Conservation (phyloP, 2,888 invertebrate genomes). For the Linnaemya vulpina region DNA sequence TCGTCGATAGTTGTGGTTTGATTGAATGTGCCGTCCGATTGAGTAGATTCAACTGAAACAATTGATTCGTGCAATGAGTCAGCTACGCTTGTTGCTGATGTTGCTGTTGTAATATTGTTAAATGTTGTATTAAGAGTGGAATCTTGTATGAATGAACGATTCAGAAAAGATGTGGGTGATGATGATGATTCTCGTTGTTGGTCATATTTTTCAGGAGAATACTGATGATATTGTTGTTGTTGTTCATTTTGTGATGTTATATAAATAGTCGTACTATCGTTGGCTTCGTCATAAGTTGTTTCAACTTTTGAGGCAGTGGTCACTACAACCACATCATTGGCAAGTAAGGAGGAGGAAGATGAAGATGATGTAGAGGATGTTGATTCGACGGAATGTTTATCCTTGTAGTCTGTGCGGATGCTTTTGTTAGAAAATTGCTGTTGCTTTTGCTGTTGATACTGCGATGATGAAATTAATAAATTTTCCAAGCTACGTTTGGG, state of each 20-base stretch:
- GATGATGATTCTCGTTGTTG: conserved; percentile 51
- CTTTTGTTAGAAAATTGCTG: conserved; percentile 27
- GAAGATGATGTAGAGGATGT: conserved; percentile 50
- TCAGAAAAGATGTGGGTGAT: conserved; percentile 67
- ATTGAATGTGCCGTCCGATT: conserved; percentile 79
- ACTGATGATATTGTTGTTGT: conserved; percentile 34
- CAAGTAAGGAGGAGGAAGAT: conserved; percentile 59
- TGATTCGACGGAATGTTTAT: conserved; percentile 73
- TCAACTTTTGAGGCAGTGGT: conserved; percentile 75
- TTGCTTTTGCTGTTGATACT: conserved; percentile 41
- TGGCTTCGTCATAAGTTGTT: conserved; percentile 76
- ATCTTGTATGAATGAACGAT: conserved; percentile 74
- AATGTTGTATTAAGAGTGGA: conserved; percentile 71
- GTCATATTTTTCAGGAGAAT: conserved; percentile 55
- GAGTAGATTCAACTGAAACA: conserved; percentile 82
- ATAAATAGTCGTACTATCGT: conserved; percentile 75
- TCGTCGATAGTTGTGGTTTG: conserved; percentile 83
- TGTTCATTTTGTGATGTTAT: conserved; percentile 65
- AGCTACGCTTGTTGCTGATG: conserved; percentile 54
- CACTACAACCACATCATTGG: conserved; percentile 71
- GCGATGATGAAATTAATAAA: conserved; percentile 76
- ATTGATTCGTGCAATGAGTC: conserved; percentile 82
- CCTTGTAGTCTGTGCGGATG: conserved; percentile 45
- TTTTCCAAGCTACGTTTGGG: conserved; percentile 83
- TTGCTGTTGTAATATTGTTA: conserved; percentile 44